Evolutionary conservation across 2,113 vertebrate genomes (phyloP).

Genomic region (Cepphus grylle): DNA sequence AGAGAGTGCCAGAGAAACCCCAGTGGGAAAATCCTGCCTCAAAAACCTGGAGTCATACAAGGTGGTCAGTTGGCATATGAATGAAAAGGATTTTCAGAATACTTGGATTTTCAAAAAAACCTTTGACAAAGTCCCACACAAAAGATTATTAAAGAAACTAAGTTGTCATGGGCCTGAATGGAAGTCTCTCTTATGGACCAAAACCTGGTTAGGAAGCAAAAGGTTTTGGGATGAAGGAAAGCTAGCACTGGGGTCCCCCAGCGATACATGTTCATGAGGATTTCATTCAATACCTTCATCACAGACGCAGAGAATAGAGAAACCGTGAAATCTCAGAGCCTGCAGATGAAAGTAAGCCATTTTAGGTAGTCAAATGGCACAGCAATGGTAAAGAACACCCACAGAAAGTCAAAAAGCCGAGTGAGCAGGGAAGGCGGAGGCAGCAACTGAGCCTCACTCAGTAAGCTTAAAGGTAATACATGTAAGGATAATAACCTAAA

Average conservation of each 20-base stretch:
- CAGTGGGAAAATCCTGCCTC: background rate
- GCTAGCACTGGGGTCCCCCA: background rate
- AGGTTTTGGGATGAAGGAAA: background rate
- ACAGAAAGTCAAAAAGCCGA: background rate
- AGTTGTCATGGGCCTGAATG: background rate
- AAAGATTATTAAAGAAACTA: background rate
- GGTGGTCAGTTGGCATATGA: background rate
- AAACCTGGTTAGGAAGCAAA: conserved; percentile 2
- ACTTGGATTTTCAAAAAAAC: conserved; percentile 2
- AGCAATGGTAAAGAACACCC: background rate
- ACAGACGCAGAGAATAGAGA: background rate
- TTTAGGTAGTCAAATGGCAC: background rate
- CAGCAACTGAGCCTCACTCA: background rate
- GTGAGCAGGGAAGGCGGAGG: background rate
- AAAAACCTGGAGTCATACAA: fast-evolving
- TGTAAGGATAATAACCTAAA: background rate
- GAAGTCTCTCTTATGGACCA: background rate
- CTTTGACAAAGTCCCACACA: background rate
- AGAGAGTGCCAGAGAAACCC: background rate
- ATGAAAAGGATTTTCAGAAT: background rate
- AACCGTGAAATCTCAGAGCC: fast-evolving
- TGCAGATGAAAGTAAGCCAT: background rate
- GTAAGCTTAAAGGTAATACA: background rate
- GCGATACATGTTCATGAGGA: background rate
- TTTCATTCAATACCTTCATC: background rate